phyloP scores from a whole-genome alignment of 2,797 vertebrate genomes.

The Micrastur ruficollis region DNA sequence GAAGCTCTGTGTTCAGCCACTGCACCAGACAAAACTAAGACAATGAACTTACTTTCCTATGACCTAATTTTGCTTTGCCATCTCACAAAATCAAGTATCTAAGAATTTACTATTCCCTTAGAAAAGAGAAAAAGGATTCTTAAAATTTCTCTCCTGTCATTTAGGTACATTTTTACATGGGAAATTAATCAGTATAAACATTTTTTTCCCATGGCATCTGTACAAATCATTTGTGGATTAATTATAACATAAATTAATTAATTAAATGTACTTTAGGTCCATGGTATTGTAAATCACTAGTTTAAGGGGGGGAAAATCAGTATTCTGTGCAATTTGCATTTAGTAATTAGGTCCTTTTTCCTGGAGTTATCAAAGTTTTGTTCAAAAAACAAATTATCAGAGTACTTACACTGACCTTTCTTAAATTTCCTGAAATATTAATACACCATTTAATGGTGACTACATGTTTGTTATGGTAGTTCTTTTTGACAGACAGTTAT shows the following conservation, averaged over 20 bases:
- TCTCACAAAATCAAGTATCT: not conserved
- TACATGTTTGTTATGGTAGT: not conserved
- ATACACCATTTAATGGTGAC: not conserved
- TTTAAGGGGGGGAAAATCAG: not conserved
- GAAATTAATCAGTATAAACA: not conserved
- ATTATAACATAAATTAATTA: conserved; percentile 30
- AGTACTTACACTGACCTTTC: not conserved
- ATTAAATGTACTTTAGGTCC: not conserved
- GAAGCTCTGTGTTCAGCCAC: not conserved
- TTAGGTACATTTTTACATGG: not conserved
- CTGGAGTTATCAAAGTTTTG: not conserved
- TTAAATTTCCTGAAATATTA: not conserved
- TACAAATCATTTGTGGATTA: conserved; percentile 42
- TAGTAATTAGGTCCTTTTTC: conserved; percentile 31
- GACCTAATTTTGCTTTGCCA: not conserved
- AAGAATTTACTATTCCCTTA: not conserved
- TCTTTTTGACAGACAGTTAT: not conserved
- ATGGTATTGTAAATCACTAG: conserved; percentile 26
- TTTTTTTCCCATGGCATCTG: not conserved
- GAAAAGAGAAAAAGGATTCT: not conserved
- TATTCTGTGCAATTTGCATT: conserved; percentile 34
- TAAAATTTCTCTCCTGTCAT: not conserved
- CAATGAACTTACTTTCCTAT: not conserved
- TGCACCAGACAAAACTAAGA: not conserved
- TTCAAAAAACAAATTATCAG: not conserved